Base-by-base conservation (phyloP, 2,888 invertebrate species). In the Amphipyra tragopoginis region DNA sequence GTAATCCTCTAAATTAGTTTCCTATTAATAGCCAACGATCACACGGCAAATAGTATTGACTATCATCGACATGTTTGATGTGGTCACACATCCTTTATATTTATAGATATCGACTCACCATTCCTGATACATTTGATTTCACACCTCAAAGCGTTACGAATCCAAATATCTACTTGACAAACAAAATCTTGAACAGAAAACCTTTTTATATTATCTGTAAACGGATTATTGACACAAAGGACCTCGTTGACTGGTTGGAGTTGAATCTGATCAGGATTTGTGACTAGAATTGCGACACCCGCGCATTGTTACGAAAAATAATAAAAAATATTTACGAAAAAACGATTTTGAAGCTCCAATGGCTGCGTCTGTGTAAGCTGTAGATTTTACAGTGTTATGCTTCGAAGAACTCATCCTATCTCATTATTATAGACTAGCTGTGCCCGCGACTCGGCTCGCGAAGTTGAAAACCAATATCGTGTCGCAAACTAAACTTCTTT, bases 221-320 rank as follows among this genome's bases (percentile, higher is more conserved):
- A 75, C 63, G 68, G 80, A 79, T 79, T 79, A 73, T 11, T 29
- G n/a, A 7, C 49, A 79, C 72, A 79, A 80, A 60, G 44, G 38
- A 33, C 7, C 8, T 42, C 59, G 49, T 53, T 58, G 65, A 55
- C 65, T 65, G 59, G 38, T 36, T 38, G 58, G 59, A 26, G 65
- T 47, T 54, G 48, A 21, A 75, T 75, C 63, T 60, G 75, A 79
- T 76, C 51, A 47, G 66, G 53, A 64, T 71, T 71, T 66, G 48
- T 50, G 38, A 63, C 39, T 42, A 6, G 15, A 62, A 56, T 47
- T 26, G 47, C 57, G 57, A 71, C 63, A 63, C 42, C 44, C 53
- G 21, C 5, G 43, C 21, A 15, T 63, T 62, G 54, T 65, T 47
- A 40, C 34, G 14, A 43, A 63, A 56, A 61, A 56, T 49, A 21